These are phyloP conservation scores for Eurystomus gularis DNA, from an alignment of 2,113 vertebrate species.

Conservation along the genomic window DNA sequence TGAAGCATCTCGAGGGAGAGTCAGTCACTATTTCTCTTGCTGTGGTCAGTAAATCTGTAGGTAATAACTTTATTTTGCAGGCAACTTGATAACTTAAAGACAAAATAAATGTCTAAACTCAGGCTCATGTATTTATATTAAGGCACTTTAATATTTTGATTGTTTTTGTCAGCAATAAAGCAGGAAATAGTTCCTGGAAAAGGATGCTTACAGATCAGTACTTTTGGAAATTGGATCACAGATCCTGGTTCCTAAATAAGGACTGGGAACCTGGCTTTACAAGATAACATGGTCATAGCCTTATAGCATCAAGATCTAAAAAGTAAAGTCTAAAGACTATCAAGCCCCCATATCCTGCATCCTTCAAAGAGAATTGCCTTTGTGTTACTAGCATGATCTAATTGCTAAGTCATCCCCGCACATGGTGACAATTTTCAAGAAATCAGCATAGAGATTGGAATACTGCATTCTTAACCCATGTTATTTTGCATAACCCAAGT, in stretches of 20 bases:
- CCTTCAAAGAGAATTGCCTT: not conserved
- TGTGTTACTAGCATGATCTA: not conserved
- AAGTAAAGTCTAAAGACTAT: not conserved
- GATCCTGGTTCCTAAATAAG: not conserved
- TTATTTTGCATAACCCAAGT: not conserved
- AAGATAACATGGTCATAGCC: not conserved
- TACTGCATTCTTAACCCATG: not conserved
- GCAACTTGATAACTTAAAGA: not conserved
- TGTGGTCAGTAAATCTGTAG: not conserved
- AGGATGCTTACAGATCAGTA: not conserved
- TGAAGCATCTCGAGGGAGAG: not conserved
- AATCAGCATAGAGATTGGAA: not conserved
- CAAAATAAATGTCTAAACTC: not conserved
- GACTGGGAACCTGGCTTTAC: not conserved
- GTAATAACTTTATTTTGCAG: not conserved
- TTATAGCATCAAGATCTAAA: not conserved
- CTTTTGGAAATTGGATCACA: not conserved
- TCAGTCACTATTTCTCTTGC: not conserved
- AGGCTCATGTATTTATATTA: not conserved
- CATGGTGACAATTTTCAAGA: not conserved
- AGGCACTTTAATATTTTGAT: not conserved
- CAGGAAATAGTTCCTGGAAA: not conserved
- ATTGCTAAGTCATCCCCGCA: not conserved
- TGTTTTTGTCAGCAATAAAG: not conserved
- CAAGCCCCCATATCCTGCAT: not conserved